Percentiles rank a stretch among this genome's conserved stretches.
These are phyloP conservation scores for Epinotia demarniana DNA, from an alignment of 2,888 invertebrate species.

Conservation along the genomic window DNA sequence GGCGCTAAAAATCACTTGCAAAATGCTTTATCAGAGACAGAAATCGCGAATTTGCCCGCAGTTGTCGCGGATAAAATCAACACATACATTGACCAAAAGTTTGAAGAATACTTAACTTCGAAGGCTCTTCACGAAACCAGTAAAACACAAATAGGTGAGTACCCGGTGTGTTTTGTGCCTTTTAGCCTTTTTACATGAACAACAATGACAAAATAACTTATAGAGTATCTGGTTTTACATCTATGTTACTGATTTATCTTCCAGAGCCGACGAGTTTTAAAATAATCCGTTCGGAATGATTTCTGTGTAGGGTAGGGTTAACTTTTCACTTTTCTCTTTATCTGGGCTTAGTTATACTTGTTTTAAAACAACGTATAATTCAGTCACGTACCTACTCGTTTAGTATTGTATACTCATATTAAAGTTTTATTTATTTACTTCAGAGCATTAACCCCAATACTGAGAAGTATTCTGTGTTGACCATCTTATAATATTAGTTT, in stretches of 20 bases:
- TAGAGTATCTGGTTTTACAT: neutral
- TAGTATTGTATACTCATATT: neutral
- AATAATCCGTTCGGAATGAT: neutral
- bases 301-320: constrained; percentile 42
- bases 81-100: constrained; percentile 81
- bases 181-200: constrained; percentile 37
- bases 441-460: neutral
- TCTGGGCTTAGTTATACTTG: neutral
- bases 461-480: neutral
- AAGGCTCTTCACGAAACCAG: constrained; percentile 90
- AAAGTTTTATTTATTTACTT: neutral
- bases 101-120: constrained; percentile 89
- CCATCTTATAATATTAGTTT: neutral
- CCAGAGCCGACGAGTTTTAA: neutral
- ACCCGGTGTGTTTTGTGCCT: constrained; percentile 52
- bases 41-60: constrained; percentile 68
- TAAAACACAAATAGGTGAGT: constrained; percentile 86
- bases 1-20: constrained; percentile 77
- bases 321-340: constrained; percentile 3
- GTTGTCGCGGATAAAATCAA: constrained; percentile 85
- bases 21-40: constrained; percentile 76
- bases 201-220: neutral
- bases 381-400: neutral
- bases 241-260: neutral
- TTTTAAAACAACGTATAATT: neutral